Evolutionary conservation across 2,888 invertebrate genomes (phyloP).

Genomic region (Autographa pulchrina): DNA sequence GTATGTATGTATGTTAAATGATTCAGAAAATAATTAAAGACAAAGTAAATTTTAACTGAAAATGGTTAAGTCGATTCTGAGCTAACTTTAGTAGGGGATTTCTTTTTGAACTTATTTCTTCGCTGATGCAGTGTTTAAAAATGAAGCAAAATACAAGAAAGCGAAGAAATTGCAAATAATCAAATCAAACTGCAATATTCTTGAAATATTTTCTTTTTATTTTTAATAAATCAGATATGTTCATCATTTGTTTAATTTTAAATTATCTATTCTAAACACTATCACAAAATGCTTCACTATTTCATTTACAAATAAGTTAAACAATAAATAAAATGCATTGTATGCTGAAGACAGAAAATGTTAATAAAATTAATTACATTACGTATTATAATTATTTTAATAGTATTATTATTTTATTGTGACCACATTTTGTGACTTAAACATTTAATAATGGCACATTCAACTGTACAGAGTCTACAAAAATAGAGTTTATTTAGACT

Average conservation of each 20-base stretch:
- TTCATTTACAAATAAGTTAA: conserved; percentile 44
- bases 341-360: conserved; percentile 56
- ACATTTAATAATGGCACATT: conserved; percentile 57
- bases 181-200: conserved; percentile 22
- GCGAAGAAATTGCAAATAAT: not conserved
- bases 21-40: too few species aligned
- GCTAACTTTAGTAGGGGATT: conserved; percentile 27
- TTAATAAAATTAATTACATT: conserved; percentile 35
- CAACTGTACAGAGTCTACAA: conserved; percentile 51
- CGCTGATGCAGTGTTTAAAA: conserved; percentile 35
- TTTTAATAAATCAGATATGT: conserved; percentile 61
- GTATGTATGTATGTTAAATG: too few species aligned
- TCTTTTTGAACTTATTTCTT: conserved; percentile 12
- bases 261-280: conserved; percentile 67
- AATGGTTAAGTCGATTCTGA: not conserved
- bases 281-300: conserved; percentile 68
- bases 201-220: conserved; percentile 51
- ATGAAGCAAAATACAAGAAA: conserved; percentile 18
- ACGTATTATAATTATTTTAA: conserved; percentile 18
- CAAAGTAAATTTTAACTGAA: too few species aligned
- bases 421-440: conserved; percentile 38
- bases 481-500: conserved; percentile 47
- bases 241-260: conserved; percentile 56
- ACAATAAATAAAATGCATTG: conserved; percentile 69
- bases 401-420: conserved; percentile 32